Evolutionary conservation across 2,888 invertebrate genomes (phyloP), one percentile per base, ranked within the genome.

Genomic region (Drosophila anceps): DNA sequence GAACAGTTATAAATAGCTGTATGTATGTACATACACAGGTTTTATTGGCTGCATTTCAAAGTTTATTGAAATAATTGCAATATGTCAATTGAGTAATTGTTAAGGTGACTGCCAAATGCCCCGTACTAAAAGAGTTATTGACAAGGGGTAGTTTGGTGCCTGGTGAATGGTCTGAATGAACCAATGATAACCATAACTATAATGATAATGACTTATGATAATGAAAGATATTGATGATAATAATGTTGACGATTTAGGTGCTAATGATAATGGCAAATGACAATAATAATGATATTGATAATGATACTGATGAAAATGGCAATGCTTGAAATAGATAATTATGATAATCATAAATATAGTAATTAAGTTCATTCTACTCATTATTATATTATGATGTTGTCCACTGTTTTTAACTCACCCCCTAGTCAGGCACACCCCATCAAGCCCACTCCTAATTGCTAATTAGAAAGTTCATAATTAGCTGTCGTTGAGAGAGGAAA

Each of bases 1-100:
- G 24, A 24, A 55, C 24, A 41, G n/a, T 35, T 66, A 73, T 58
- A 68, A 76, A 76, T 73, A 73, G 27, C 24, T 13, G 7, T 1
- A 15, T 33, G 27, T 35, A 15, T 24, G 41, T n/a, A 39, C 50
- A 37, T 46, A 60, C 48, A n/a, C 20, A 6, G 37, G 13, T 51
- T 50, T 24, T 24, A 24, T 41, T n/a, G 37, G n/a, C 3, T 39
- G 50, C 35, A 59, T 53, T 63, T 39, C 27, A 57, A 39, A 24
- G 24, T 29, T 44, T 54, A 35, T 46, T 5, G 31, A 39, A 78
- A 51, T 41, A 46, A 46, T 24, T 41, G 31, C 60, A 53, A 35
- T 29, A 20, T 62, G 27, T 31, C 53, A 65, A 59, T 55, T 24
- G 20, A 39, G 31, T 37, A 29, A 53, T 43, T 60, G 20, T 12